These are phyloP conservation scores for Symphodus melops DNA, from an alignment of 2,113 vertebrate genomes.

Conservation along the genomic window DNA sequence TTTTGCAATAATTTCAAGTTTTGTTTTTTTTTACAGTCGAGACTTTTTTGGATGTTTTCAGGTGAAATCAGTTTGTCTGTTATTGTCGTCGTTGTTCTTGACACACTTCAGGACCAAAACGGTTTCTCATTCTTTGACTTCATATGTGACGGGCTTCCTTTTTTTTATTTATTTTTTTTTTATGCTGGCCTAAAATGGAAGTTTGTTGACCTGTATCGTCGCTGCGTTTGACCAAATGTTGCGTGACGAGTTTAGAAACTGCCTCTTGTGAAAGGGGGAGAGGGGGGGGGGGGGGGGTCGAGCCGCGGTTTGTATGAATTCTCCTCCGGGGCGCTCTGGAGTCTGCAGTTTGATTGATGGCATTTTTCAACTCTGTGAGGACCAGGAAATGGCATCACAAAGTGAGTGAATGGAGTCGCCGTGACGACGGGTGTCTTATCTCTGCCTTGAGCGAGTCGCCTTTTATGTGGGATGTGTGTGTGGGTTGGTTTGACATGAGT, in stretches of 20 bases:
- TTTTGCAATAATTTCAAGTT: too few relatives aligned
- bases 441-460: conserved; percentile 23
- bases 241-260: conserved; percentile 9
- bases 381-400: conserved; percentile 65
- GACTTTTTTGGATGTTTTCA: too few relatives aligned
- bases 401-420: conserved; percentile 34
- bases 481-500: not conserved
- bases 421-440: conserved; percentile 56
- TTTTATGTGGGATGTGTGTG: conserved; percentile 11
- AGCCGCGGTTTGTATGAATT: conserved; percentile 35
- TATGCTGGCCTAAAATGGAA: not conserved
- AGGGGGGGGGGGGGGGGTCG: too few relatives aligned
- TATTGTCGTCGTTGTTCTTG: too few relatives aligned
- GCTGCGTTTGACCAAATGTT: not conserved
- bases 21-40: too few relatives aligned
- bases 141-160: too few relatives aligned
- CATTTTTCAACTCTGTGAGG: conserved; percentile 48
- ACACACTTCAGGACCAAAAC: too few relatives aligned
- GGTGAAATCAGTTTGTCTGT: too few relatives aligned
- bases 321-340: conserved; percentile 43
- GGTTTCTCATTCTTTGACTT: too few relatives aligned
- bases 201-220: not conserved
- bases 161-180: too few relatives aligned
- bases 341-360: conserved; percentile 58
- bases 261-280: conserved; percentile 26